Evolutionary conservation across 2,888 invertebrate genomes (phyloP), one percentile per base, ranked within the genome.

Genomic region (Stramonita haemastoma): DNA sequence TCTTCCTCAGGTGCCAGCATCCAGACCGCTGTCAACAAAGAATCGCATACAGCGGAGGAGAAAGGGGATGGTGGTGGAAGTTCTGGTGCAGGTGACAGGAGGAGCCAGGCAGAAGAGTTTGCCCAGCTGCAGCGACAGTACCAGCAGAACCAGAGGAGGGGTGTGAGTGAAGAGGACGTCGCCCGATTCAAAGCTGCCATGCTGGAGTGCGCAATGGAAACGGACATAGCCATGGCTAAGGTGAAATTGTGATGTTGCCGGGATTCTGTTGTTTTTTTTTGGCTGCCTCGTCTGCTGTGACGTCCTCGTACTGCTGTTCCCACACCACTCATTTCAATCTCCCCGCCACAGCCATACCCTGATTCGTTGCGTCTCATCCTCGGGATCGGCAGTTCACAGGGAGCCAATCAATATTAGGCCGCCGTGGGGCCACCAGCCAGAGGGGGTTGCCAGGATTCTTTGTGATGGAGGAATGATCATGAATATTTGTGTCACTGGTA

Each of bases 221-320:
- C 70, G 13, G 83, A 88, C 46, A 26, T 26, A 17, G 81, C 70
- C 0, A 36, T 88, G 70, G 88, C 88, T 5, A 84, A 88, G 46
- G 17, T 88, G 19, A 81, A 57, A 11, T 34, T 60, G 32, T 81
- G 81, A 88, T 57, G 46, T 19, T 87, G 86, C 29, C 46, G 2
- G 46, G 46, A 8, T 46, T 46, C 8, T 46, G 4, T 46, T 46
- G 46, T 46, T n/a, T n/a, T n/a, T n/a, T n/a, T n/a, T n/a, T n/a
- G n/a, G n/a, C n/a, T n/a, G n/a, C n/a, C n/a, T n/a, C n/a, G n/a
- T n/a, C n/a, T n/a, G n/a, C n/a, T n/a, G n/a, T n/a, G n/a, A n/a
- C n/a, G n/a, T n/a, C n/a, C n/a, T n/a, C n/a, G n/a, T n/a, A n/a
- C n/a, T n/a, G n/a, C n/a, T n/a, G n/a, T n/a, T n/a, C n/a, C n/a